These are phyloP conservation scores for Rhynchomys soricoides DNA, from an alignment of 2,113 vertebrate genomes.

Conservation along the genomic window DNA sequence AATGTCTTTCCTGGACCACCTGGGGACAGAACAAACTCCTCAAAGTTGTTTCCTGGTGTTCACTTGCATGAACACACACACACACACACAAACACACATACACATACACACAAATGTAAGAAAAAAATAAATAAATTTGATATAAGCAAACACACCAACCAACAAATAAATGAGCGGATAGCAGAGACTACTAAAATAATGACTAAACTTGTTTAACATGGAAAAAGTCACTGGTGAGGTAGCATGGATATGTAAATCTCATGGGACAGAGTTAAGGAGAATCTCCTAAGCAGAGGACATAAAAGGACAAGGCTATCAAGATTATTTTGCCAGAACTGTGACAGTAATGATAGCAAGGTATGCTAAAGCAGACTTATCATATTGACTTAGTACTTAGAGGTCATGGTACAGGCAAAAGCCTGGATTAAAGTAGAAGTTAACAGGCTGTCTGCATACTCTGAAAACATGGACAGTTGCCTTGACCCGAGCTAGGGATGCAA, in stretches of 20 bases:
- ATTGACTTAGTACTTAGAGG: background rate
- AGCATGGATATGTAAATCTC: background rate
- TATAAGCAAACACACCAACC: background rate
- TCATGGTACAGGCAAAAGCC: background rate
- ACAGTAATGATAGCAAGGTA: background rate
- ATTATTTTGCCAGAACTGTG: background rate
- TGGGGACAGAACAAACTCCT: no score
- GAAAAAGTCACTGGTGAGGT: background rate
- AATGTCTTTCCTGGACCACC: no score
- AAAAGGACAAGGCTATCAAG: background rate
- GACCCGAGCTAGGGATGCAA: background rate
- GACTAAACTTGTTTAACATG: no score
- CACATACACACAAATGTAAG: background rate
- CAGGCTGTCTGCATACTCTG: background rate
- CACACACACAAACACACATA: background rate
- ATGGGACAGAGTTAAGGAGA: background rate
- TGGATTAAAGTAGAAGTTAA: background rate
- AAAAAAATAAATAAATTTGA: background rate
- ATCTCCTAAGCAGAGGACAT: background rate
- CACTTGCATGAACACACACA: background rate
- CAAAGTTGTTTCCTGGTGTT: background rate
- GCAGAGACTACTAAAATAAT: background rate
- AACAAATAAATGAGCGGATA: background rate
- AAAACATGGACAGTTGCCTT: background rate
- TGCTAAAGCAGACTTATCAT: background rate